These are phyloP conservation scores for Scaptodrosophila lebanonensis DNA, from an alignment of 1,140 invertebrate genomes.

Conservation along the genomic window DNA sequence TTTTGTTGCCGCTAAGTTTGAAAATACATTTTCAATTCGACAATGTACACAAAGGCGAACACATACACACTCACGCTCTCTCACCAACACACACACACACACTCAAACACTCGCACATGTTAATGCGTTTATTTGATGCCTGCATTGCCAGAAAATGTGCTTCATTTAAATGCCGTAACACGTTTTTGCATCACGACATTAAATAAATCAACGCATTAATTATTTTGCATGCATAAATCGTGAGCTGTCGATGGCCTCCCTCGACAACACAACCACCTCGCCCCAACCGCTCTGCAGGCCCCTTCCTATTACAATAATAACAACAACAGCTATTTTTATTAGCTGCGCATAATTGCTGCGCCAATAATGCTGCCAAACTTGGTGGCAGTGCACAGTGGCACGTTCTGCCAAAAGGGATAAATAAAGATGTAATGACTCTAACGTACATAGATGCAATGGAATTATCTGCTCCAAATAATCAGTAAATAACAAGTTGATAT, in stretches of 20 bases:
- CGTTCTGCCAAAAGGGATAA: too few relatives aligned
- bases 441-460: too few relatives aligned
- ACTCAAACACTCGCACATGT: slow-evolving; percentile 1
- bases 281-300: not conserved
- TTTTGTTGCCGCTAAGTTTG: slow-evolving; percentile 27
- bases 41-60: slow-evolving; percentile 27
- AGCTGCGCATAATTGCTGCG: slow-evolving; percentile 72
- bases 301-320: not conserved
- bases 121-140: slow-evolving; percentile 44
- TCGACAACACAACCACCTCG: slow-evolving; percentile 18
- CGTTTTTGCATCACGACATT: slow-evolving; percentile 31
- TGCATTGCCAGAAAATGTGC: slow-evolving; percentile 32
- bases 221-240: slow-evolving; percentile 66
- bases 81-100: not conserved
- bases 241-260: slow-evolving; percentile 47
- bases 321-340: slow-evolving; percentile 49
- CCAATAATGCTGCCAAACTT: slow-evolving; percentile 59
- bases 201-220: slow-evolving; percentile 70
- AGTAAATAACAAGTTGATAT: too few relatives aligned
- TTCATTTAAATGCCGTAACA: slow-evolving; percentile 65
- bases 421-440: too few relatives aligned
- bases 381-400: too few relatives aligned
- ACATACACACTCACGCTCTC: slow-evolving; percentile 8
- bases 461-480: too few relatives aligned
- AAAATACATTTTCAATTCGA: slow-evolving; percentile 52